Evolutionary conservation across 2,888 invertebrate genomes (phyloP).

Genomic region (Plusia festucae): DNA sequence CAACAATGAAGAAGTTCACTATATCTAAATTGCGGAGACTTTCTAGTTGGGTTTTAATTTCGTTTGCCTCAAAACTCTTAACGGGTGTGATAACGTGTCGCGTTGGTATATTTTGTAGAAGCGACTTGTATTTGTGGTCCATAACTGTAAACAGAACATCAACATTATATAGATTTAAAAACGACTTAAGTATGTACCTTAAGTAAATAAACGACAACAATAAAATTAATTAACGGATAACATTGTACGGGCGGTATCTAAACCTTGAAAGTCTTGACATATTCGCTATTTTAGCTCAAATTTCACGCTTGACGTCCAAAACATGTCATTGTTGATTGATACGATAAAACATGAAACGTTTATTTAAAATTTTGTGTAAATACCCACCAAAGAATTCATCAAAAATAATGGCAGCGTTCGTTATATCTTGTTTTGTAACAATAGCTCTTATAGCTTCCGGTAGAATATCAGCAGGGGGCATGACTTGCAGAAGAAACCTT

Average conservation of each 20-base stretch:
- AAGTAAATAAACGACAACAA: no score
- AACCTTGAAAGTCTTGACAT: conserved; percentile 42
- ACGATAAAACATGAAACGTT: conserved; percentile 38
- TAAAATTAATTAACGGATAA: conserved; percentile 41
- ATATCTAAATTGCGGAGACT: conserved; percentile 95
- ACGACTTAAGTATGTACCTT: no score
- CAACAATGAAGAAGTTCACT: conserved; percentile 96
- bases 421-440: conserved; percentile 95
- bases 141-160: conserved; percentile 91
- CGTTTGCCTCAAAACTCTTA: conserved; percentile 89
- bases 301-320: conserved; percentile 45
- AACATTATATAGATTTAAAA: no score
- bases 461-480: conserved; percentile 95
- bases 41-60: conserved; percentile 91
- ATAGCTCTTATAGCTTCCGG: conserved; percentile 95
- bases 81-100: conserved; percentile 95
- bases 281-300: conserved; percentile 33
- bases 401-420: conserved; percentile 97
- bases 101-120: conserved; percentile 96
- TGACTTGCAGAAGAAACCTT: conserved; percentile 94
- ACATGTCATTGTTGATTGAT: conserved; percentile 52
- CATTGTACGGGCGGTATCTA: conserved; percentile 52
- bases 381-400: conserved; percentile 94
- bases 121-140: conserved; percentile 97
- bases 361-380: conserved; percentile 15